Percentiles rank a stretch among this genome's conserved stretches.
phyloP scores from a whole-genome alignment of 37 sponge, comb jelly and placozoan species.

The Cliona cf. orientalis region DNA sequence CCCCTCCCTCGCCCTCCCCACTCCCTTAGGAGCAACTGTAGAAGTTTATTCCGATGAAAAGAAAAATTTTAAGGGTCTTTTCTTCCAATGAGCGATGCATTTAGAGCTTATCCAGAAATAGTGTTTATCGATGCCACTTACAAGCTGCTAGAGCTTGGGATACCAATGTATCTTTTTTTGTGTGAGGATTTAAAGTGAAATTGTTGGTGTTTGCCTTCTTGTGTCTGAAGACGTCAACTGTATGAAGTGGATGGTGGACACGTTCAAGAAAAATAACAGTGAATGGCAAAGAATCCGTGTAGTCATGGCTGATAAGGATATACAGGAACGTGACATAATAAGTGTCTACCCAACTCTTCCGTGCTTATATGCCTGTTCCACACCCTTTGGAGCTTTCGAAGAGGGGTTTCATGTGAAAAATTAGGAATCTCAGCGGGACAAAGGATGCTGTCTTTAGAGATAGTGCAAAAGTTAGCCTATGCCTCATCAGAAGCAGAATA shows the following conservation, averaged over 20 bases:
- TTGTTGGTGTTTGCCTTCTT: constrained; percentile 24
- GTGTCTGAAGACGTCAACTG: constrained; percentile 16
- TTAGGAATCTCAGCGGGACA: constrained; percentile 51
- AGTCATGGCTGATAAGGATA: constrained; percentile 74
- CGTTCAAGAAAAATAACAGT: constrained; percentile 51
- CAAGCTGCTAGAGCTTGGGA: constrained; percentile 42
- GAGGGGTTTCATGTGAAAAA: constrained; percentile 67
- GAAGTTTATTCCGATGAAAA: constrained; percentile 32
- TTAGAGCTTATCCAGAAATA: constrained; percentile 52
- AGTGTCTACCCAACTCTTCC: constrained; percentile 32
- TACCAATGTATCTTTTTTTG: constrained; percentile 45
- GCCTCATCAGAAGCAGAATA: constrained; percentile 49
- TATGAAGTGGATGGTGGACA: constrained; percentile 48
- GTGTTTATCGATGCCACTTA: constrained; percentile 51
- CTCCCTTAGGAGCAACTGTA: constrained; percentile 23
- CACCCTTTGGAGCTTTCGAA: constrained; percentile 25
- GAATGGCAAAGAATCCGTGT: constrained; percentile 18
- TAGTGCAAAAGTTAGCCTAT: constrained; percentile 60
- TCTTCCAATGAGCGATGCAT: constrained; percentile 40
- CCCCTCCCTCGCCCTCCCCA: too few relatives aligned
- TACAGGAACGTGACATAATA: constrained; percentile 37
- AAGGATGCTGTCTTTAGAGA: constrained; percentile 30
- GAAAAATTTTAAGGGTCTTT: constrained; percentile 13
- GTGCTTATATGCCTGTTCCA: constrained; percentile 73
- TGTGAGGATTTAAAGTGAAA: constrained; percentile 60